Percentiles rank a stretch among this genome's conserved stretches.
Conservation (phyloP, 1,140 invertebrate genomes). For the Cyclargus thomasi region DNA sequence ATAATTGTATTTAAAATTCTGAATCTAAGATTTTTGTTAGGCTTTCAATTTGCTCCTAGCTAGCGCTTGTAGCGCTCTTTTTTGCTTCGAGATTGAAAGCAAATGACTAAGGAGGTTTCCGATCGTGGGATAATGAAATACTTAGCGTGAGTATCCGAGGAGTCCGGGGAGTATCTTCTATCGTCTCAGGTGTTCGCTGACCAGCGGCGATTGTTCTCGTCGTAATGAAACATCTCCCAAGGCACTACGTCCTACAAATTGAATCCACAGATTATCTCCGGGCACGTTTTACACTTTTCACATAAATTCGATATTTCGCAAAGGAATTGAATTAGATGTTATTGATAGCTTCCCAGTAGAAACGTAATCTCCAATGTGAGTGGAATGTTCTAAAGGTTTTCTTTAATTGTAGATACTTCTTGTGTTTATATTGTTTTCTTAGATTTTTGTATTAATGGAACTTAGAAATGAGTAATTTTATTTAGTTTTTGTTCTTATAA, state of each 20-base stretch:
- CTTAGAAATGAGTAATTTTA: not conserved
- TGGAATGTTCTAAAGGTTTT: not conserved
- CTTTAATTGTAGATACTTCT: not conserved
- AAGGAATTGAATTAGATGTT: slow-evolving; percentile 24
- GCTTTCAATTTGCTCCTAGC: no score
- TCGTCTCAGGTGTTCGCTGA: slow-evolving; percentile 46
- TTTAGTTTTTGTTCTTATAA: no score
- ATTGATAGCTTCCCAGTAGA: not conserved
- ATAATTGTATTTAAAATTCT: no score
- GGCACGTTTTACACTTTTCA: slow-evolving; percentile 55
- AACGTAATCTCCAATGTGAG: not conserved
- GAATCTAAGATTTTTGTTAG: no score
- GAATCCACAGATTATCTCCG: slow-evolving; percentile 60
- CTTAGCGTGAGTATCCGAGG: not conserved
- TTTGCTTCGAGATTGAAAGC: not conserved
- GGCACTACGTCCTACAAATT: slow-evolving; percentile 56
- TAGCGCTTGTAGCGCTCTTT: not conserved
- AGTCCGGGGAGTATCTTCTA: not conserved
- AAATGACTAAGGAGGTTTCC: not conserved
- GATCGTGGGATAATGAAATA: not conserved
- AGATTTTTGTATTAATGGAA: not conserved
- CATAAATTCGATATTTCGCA: slow-evolving; percentile 40
- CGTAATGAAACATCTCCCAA: slow-evolving; percentile 65
- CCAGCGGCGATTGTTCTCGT: slow-evolving; percentile 40
- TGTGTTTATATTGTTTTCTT: not conserved